Conservation (phyloP, 1,140 invertebrate species). For the Hyphantria cunea region DNA sequence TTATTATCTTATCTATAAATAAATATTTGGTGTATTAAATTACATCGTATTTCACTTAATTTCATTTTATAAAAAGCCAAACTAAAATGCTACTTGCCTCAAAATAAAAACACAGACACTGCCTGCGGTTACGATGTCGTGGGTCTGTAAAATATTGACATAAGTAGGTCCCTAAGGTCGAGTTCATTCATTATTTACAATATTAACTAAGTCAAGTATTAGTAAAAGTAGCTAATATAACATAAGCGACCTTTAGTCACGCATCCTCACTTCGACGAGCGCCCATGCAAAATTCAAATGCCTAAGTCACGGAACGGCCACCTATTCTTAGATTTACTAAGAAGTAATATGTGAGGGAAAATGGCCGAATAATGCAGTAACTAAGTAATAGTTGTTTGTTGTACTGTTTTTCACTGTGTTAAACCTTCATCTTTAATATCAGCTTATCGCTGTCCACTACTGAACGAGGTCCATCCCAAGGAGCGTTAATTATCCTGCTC, state of each 20-base stretch:
- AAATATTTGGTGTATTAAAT: no score
- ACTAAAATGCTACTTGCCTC: no score
- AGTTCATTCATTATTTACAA: not conserved
- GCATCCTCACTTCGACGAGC: conserved; percentile 33
- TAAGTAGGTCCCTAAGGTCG: not conserved
- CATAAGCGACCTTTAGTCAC: conserved; percentile 40
- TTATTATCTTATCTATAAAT: no score
- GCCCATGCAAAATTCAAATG: conserved; percentile 38
- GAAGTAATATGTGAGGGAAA: not conserved
- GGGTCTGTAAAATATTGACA: not conserved
- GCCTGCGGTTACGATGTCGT: no score
- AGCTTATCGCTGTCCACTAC: no score
- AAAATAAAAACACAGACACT: no score
- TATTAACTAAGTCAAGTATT: not conserved
- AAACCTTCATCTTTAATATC: no score
- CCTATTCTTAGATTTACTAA: conserved; percentile 26
- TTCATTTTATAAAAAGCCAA: no score
- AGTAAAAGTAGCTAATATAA: conserved; percentile 15
- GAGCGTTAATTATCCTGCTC: no score
- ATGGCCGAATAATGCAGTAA: no score
- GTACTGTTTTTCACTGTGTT: not conserved
- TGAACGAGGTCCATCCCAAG: no score
- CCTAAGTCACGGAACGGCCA: conserved; percentile 40
- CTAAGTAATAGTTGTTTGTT: not conserved
- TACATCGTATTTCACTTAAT: no score